phyloP scores from a whole-genome alignment of 2,113 vertebrate genomes.

The Macroglossus sobrinus region DNA sequence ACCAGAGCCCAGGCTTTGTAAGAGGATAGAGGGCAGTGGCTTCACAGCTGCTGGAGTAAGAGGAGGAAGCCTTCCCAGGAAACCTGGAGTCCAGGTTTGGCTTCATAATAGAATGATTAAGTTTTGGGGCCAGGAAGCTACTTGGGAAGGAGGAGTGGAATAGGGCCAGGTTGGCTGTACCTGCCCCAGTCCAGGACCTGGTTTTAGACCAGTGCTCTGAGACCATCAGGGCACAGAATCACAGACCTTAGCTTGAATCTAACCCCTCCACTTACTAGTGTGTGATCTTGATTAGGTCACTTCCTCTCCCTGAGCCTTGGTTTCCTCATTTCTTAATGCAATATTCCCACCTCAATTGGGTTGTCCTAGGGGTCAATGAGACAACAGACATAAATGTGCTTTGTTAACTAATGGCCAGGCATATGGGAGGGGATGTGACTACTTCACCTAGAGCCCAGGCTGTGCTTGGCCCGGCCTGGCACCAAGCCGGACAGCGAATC shows the following conservation, averaged over 20 bases:
- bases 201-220: background rate
- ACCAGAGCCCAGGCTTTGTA: slow-evolving; percentile 13
- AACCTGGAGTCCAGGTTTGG: background rate
- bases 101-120: background rate
- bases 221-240: too few species aligned
- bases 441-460: background rate
- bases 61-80: background rate
- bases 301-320: background rate
- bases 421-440: background rate
- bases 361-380: background rate
- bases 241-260: background rate
- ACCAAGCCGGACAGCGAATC: background rate
- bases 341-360: background rate
- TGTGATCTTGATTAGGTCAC: background rate
- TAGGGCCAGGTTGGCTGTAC: background rate
- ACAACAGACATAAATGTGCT: background rate
- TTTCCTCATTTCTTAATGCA: background rate
- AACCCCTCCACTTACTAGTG: background rate
- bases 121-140: background rate
- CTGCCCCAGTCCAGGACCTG: background rate
- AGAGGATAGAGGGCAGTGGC: background rate
- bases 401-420: background rate
- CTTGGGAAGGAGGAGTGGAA: background rate
- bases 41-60: background rate
- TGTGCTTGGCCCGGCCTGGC: background rate